Percentiles rank a stretch among this genome's conserved stretches.
Conservation (phyloP, 1,140 invertebrate genomes). For the Drosophila pseudoobscura region DNA sequence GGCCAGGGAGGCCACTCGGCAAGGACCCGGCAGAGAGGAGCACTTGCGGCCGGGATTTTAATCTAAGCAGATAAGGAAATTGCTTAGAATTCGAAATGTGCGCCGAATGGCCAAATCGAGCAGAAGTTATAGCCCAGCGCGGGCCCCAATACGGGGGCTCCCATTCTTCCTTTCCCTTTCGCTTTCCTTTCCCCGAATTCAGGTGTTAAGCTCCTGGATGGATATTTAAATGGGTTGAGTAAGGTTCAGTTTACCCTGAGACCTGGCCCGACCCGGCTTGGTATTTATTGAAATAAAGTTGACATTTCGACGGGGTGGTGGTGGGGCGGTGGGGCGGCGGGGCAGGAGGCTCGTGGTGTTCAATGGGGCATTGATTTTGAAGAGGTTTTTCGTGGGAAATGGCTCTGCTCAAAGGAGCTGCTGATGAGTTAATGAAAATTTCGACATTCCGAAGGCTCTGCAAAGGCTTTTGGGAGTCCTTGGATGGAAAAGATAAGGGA, state of each 20-base stretch:
- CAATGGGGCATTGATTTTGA: slow-evolving; percentile 33
- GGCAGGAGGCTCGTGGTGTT: slow-evolving; percentile 21
- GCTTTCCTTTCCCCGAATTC: slow-evolving; percentile 13
- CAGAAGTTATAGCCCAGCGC: slow-evolving; percentile 55
- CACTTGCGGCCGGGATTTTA: slow-evolving; percentile 64
- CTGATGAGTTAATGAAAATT: slow-evolving; percentile 31
- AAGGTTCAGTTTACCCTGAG: slow-evolving; percentile 1
- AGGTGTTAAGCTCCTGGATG: slow-evolving; percentile 70
- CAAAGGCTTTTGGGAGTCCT: no score
- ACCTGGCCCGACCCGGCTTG: not conserved
- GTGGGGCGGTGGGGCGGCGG: no score
- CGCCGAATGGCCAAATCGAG: slow-evolving; percentile 57
- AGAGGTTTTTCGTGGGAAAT: slow-evolving; percentile 38
- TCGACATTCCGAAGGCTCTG: slow-evolving; percentile 6
- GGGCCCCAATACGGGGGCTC: not conserved
- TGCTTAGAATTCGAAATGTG: slow-evolving; percentile 74
- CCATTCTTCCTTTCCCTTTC: not conserved
- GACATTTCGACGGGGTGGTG: slow-evolving; percentile 25
- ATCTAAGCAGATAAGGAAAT: slow-evolving; percentile 79
- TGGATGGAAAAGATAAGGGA: no score
- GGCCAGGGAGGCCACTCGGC: not conserved
- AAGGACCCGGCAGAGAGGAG: slow-evolving; percentile 9
- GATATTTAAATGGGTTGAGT: slow-evolving; percentile 61
- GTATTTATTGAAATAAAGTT: slow-evolving; percentile 55
- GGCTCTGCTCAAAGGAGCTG: slow-evolving; percentile 8